Evolutionary conservation across 2,888 invertebrate genomes (phyloP), one percentile per base, ranked within the genome.

Genomic region (Agonopterix arenella): DNA sequence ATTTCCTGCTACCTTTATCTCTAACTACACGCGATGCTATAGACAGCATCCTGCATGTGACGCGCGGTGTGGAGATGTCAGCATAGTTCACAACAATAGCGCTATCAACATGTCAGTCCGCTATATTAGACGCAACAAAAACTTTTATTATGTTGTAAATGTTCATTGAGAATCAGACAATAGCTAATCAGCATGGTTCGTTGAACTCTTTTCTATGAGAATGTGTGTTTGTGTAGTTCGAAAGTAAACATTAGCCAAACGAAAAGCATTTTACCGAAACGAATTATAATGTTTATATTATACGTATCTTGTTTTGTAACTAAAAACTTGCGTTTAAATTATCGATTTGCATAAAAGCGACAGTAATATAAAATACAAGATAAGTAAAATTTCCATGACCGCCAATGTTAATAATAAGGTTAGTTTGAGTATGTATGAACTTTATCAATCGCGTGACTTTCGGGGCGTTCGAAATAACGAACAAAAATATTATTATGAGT

Each of bases 201-300:
- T 59, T 63, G 64, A 62, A 62, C 66, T 59, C 53, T 54, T 52
- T 45, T 45, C 43, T 47, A 53, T 52, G 49, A 45, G 40, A 54
- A 46, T 11, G 11, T 11, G 13, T 28, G 28, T 28, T 28, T 28
- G 7, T 28, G 28, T 28, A 1, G 28, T 28, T 28, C 2, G 10
- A 40, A 40, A 40, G 28, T 40, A 5, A 40, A 40, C 40, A 40
- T 40, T n/a, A 40, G 28, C 28, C n/a, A n/a, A n/a, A n/a, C n/a
- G n/a, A n/a, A n/a, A n/a, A n/a, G n/a, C n/a, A n/a, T n/a, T 28
- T 28, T 1, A 28, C 5, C 28, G 28, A 28, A 28, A 28, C 28
- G 7, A 28, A 28, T 5, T 28, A 28, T 5, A 28, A 28, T 28
- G 28, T 28, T 28, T 5, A 28, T 7, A 28, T 28, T 28, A 28